phyloP scores from a whole-genome alignment of 1,140 invertebrate genomes.

The Caenorhabditis briggsae region DNA sequence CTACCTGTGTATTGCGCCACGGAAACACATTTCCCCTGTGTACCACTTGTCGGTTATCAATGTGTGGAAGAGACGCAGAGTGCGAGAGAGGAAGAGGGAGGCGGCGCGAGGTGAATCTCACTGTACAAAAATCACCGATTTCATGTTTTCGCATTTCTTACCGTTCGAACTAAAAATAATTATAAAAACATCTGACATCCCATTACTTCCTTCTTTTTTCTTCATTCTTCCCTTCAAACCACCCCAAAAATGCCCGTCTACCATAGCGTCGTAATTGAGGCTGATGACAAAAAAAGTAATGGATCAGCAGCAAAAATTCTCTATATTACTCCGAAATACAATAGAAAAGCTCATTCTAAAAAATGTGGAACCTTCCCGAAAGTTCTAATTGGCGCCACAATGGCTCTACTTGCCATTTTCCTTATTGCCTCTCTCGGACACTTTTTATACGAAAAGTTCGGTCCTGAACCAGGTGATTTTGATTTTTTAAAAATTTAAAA shows the following conservation, averaged over 20 bases:
- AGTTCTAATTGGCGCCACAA: neutral
- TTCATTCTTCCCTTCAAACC: neutral
- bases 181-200: neutral
- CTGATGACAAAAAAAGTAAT: neutral
- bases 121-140: neutral
- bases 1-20: slow-evolving; percentile 66
- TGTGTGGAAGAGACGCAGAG: too few relatives aligned
- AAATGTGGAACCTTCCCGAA: neutral
- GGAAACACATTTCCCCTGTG: slow-evolving; percentile 37
- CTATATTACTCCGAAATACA: neutral
- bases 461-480: neutral
- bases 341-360: neutral
- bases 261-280: neutral
- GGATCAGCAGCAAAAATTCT: neutral
- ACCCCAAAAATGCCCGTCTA: neutral
- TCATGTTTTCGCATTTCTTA: neutral
- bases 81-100: too few relatives aligned
- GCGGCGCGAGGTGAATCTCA: too few relatives aligned
- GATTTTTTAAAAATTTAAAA: neutral
- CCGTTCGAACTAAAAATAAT: neutral
- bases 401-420: neutral
- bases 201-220: neutral
- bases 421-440: neutral
- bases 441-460: neutral
- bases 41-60: too few relatives aligned